A percentile compares a stretch with the other conserved stretches of the same genome.
Evolutionary conservation across 2,113 vertebrate species (phyloP).

Genomic region (Terrapene triunguis): DNA sequence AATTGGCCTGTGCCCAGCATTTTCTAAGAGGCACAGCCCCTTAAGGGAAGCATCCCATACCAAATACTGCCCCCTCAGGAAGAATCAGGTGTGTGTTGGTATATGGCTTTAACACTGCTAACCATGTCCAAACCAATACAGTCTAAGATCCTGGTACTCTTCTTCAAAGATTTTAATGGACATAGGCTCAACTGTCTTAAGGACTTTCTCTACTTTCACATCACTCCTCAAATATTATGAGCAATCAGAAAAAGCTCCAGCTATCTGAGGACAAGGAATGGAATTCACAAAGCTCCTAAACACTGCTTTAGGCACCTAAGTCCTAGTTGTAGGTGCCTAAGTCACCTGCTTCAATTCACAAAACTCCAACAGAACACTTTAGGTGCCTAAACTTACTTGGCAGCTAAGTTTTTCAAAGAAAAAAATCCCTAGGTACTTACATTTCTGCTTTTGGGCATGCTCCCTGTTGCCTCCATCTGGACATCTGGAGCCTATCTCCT

Average conservation of each 20-base stretch:
- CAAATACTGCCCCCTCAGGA: conserved; percentile 49
- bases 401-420: neutral
- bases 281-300: neutral
- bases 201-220: conserved; percentile 51
- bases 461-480: neutral
- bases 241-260: neutral
- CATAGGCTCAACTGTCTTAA: conserved; percentile 63
- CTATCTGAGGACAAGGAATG: conserved; percentile 22
- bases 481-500: neutral
- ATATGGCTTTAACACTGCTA: conserved; percentile 4
- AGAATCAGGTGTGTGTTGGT: conserved; percentile 28
- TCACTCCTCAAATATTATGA: neutral
- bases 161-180: conserved; percentile 44
- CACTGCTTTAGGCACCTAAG: neutral
- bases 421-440: neutral
- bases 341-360: neutral
- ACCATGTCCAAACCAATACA: conserved; percentile 38
- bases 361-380: neutral
- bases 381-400: neutral
- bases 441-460: neutral
- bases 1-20: neutral
- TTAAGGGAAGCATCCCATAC: conserved; percentile 24
- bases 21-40: conserved; percentile 29
- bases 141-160: conserved; percentile 31
- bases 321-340: neutral